phyloP scores from a whole-genome alignment of 2,888 invertebrate species.

The Nowickia ferox region DNA sequence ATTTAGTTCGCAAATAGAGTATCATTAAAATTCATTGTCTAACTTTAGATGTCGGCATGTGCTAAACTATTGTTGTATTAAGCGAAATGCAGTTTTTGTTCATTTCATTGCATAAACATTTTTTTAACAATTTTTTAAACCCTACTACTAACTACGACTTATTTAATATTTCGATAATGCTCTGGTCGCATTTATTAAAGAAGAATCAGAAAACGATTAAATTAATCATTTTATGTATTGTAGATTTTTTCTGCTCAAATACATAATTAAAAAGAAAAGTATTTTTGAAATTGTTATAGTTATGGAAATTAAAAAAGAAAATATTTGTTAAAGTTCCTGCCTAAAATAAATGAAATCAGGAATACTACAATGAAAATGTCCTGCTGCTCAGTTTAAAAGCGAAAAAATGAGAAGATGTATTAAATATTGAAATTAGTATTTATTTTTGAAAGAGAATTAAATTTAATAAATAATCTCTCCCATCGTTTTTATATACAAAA shows the following conservation, averaged over 20 bases:
- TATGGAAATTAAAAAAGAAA: conserved; percentile 46
- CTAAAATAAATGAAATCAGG: conserved; percentile 63
- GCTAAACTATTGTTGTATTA: conserved; percentile 24
- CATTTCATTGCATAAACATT: conserved; percentile 20
- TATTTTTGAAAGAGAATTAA: conserved; percentile 49
- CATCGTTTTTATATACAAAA: conserved; percentile 34
- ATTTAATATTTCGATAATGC: conserved; percentile 44
- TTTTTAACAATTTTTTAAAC: conserved; percentile 11
- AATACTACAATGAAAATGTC: conserved; percentile 62
- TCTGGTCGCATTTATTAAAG: conserved; percentile 61
- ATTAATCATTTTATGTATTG: conserved; percentile 42
- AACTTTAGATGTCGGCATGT: conserved; percentile 17
- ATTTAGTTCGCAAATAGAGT: conserved; percentile 61
- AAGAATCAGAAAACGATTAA: conserved; percentile 46
- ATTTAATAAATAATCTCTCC: conserved; percentile 44
- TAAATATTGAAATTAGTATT: conserved; percentile 56
- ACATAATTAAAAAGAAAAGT: conserved; percentile 54
- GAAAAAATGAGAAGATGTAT: conserved; percentile 55
- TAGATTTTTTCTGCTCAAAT: conserved; percentile 63
- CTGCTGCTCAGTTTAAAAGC: conserved; percentile 51
- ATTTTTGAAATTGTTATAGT: conserved; percentile 70
- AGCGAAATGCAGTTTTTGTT: conserved; percentile 36
- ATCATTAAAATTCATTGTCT: neutral
- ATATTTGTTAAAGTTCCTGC: conserved; percentile 69
- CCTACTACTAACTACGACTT: conserved; percentile 13